Base-by-base conservation (phyloP, 64 coral and sea anemone species). In the Porites australiensis region DNA sequence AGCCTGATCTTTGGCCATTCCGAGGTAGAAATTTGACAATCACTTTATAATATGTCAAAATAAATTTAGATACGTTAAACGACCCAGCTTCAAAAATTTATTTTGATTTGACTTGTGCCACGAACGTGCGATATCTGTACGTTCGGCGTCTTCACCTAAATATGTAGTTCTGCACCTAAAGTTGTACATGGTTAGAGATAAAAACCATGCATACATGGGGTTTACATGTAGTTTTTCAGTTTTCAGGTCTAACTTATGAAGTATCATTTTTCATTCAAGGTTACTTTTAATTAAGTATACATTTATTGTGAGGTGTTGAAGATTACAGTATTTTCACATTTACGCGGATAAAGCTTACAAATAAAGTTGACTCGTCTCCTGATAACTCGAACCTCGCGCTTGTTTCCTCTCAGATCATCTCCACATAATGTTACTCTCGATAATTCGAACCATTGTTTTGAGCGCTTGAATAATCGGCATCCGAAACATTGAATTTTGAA, bases 1-100 rank as follows among this genome's bases (percentile, higher is more conserved):
- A 93, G 74, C 86, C 95, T 13, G 95, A 96, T 84, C n/a, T 93
- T 43, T 64, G 48, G 47, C 91, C 91, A 6, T 93, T 74, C 44
- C 16, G 48, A 79, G 85, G 95, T 96, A 80, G 70, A 68, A 74
- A 12, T 57, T 7, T 5, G 4, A 37, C 27, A 37, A 37, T 37
- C 27, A 0, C 1, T 37, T 37, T 37, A 37, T 23, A 72, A 72
- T 46, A 72, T 72, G n/a, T 27, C 69, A 72, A 72, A 72, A 72
- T 72, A 9, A 72, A 72, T 72, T 72, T 23, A 72, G 7, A 13
- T 59, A 59, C 58, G 13, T 59, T 9, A 13, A 69, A 69, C 65
- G 65, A 69, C 19, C 65, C 65, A 69, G 65, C 65, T 69, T 5
- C 65, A 11, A 69, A 69, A 18, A 69, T 69, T 69, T 69, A 69